phyloP scores from a whole-genome alignment of 2,888 invertebrate genomes.

The Nezara viridula region DNA sequence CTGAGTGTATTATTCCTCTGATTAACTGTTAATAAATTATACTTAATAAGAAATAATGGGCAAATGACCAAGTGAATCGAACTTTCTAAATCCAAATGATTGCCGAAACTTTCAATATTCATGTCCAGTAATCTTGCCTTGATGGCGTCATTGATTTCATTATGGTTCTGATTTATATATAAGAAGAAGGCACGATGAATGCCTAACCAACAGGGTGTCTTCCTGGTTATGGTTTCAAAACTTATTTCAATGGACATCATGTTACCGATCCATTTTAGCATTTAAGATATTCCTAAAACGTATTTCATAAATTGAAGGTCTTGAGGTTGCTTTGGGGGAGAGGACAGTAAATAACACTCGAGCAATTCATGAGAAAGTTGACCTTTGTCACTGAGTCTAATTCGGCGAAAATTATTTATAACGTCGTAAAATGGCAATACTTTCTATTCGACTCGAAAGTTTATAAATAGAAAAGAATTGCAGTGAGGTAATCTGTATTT shows the following conservation, averaged over 20 bases:
- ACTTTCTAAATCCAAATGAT: background rate
- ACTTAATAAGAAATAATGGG: background rate
- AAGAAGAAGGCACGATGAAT: background rate
- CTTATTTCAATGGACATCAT: background rate
- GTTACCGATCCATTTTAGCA: background rate
- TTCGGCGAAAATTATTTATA: conserved; percentile 41
- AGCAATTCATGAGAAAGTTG: conserved; percentile 7
- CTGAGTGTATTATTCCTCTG: background rate
- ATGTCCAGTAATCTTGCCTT: background rate
- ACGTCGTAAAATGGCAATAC: background rate
- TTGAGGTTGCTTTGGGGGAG: background rate
- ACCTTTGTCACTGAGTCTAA: background rate
- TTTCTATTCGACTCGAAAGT: background rate
- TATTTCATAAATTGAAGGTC: background rate
- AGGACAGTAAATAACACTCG: background rate
- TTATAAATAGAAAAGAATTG: background rate
- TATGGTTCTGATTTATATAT: conserved; percentile 5
- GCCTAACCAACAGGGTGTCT: background rate
- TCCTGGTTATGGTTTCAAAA: conserved; percentile 11
- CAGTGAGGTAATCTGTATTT: background rate
- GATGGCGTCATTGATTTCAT: background rate
- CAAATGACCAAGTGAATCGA: background rate
- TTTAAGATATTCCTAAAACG: background rate
- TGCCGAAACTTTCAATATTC: conserved; percentile 1
- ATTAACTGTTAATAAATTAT: background rate